These are phyloP conservation scores for Galaxias olidus DNA, from an alignment of 2,797 vertebrate species.

Conservation along the genomic window DNA sequence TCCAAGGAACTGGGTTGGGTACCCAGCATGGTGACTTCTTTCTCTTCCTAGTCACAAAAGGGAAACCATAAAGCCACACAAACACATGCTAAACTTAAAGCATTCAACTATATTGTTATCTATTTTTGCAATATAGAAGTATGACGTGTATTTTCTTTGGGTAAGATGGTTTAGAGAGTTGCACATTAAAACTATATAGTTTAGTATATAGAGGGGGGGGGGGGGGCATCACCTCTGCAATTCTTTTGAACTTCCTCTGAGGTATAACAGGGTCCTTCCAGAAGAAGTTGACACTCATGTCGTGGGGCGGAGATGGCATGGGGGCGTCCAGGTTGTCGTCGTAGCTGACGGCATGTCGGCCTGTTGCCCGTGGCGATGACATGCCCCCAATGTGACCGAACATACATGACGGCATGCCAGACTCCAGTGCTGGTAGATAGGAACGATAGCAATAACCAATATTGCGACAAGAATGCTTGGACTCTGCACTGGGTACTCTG, in stretches of 20 bases:
- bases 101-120: too few species aligned
- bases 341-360: conserved; percentile 85
- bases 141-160: too few species aligned
- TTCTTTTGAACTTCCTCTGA: conserved; percentile 85
- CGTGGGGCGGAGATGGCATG: conserved; percentile 87
- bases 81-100: neutral
- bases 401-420: conserved; percentile 36
- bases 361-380: conserved; percentile 82
- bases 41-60: conserved; percentile 61
- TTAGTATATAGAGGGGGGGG: neutral
- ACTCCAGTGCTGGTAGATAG: conserved; percentile 56
- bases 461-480: neutral
- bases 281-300: conserved; percentile 79
- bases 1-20: conserved; percentile 28
- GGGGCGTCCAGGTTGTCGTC: conserved; percentile 87
- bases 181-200: conserved; percentile 1
- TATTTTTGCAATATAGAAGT: too few species aligned
- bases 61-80: conserved; percentile 13
- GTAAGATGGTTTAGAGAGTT: too few species aligned
- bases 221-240: conserved; percentile 78
- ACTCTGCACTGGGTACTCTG: too few species aligned
- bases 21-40: conserved; percentile 37
- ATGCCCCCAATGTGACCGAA: conserved; percentile 57
- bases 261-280: conserved; percentile 93
- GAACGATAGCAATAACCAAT: neutral